Base-by-base conservation (phyloP, 2,797 vertebrate species). In the Pseudopleuronectes americanus region DNA sequence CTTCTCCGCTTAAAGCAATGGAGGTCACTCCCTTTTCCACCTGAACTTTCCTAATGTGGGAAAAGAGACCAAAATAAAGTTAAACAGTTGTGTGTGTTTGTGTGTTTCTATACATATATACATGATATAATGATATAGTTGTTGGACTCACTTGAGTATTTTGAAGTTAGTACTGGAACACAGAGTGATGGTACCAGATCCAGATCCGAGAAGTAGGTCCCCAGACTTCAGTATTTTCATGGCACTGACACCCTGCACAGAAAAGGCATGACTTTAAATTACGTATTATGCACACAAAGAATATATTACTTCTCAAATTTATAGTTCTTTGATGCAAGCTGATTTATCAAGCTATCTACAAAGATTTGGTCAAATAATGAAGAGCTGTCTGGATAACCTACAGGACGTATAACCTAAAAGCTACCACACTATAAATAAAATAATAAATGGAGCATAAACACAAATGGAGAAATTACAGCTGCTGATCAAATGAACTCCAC, bases 21-120 rank as follows among this genome's bases (percentile, higher is more conserved):
- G 97, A 99, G 1, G 95, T 96, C 79, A 98, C 83, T 0, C 90
- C 91, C 19, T 96, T 96, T 62, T 95, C 94, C 81, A 99, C 86
- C 69, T 95, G 90, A 54, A 95, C 87, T 62, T 90, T 89, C 86
- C 97, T 99, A 53, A 71, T 41, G 41, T n/a, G 53, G 9, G 31
- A 31, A 4, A 62, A 38, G 10, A 63, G 9, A n/a, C 10, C 52
- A 4, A 57, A 57, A 36, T 3, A 38, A 38, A 38, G 36, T n/a
- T n/a, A n/a, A n/a, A n/a, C n/a, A n/a, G 3, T 5, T 31, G 28
- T 31, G 28, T 31, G 28, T 26, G 26, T 28, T 0, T 41, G 43
- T 45, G 17, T 45, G 17, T 6, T 4, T 45, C 6, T 45, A 6
- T 45, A 6, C 5, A 7, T 45, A 19, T 45, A 19, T 43, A 43